phyloP scores from a whole-genome alignment of 2,113 vertebrate genomes.

The Dendropsophus ebraccatus region DNA sequence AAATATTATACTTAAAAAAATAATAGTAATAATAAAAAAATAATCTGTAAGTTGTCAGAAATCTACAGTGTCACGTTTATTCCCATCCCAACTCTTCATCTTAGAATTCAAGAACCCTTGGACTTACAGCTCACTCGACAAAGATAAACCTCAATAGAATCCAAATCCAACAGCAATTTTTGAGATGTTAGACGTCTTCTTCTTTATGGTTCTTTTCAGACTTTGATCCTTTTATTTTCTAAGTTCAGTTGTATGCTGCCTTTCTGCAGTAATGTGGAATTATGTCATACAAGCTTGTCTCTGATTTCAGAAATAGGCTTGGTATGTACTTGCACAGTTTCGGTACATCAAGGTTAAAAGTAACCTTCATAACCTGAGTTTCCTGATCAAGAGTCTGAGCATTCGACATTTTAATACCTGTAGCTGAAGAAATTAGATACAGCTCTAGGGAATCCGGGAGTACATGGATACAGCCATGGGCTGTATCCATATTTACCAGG shows the following conservation, averaged over 20 bases:
- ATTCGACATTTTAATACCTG: too few species aligned
- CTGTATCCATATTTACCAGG: too few species aligned
- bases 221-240: conserved; percentile 12
- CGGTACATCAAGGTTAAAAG: background rate
- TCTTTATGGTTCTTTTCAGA: background rate
- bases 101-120: background rate
- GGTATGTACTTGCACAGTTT: background rate
- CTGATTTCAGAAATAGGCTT: background rate
- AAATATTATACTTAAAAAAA: background rate
- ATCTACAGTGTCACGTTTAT: background rate
- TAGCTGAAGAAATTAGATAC: too few species aligned
- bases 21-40: too few species aligned
- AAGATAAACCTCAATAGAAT: background rate
- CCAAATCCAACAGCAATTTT: conserved; percentile 14
- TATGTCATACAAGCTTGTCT: background rate
- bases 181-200: background rate
- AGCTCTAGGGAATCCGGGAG: too few species aligned
- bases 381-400: too few species aligned
- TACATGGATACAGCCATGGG: too few species aligned
- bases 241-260: background rate
- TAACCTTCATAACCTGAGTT: too few species aligned
- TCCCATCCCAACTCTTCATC: background rate
- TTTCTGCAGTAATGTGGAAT: conserved; percentile 14
- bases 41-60: background rate
- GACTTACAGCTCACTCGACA: conserved; percentile 19